These are phyloP conservation scores for Alloscopus bannaensis DNA, from an alignment of 2,888 invertebrate genomes.

Conservation along the genomic window DNA sequence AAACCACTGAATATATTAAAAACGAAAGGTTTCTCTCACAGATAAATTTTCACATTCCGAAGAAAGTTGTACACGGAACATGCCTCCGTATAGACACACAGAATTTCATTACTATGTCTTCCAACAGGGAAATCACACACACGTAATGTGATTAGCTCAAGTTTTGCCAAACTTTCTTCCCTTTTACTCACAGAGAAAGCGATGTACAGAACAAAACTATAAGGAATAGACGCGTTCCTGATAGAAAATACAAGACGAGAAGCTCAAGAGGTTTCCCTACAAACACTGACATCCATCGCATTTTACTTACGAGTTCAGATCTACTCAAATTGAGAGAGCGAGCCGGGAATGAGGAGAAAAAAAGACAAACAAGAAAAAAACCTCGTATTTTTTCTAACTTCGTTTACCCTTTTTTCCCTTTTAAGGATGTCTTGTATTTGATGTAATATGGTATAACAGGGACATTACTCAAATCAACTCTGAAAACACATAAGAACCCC, in stretches of 20 bases:
- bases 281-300: conserved; percentile 17
- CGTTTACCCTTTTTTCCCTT: conserved; percentile 7
- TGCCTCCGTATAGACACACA: background rate
- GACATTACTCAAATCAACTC: conserved; percentile 41
- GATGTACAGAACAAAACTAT: conserved; percentile 8
- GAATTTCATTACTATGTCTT: conserved; percentile 54
- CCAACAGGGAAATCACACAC: conserved; percentile 65
- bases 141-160: conserved; percentile 64
- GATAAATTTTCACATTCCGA: conserved; percentile 9
- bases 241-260: conserved; percentile 13
- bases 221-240: background rate
- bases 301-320: too few species aligned
- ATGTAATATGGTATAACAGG: conserved; percentile 36
- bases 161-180: conserved; percentile 62
- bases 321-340: too few species aligned
- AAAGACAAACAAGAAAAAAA: too few species aligned
- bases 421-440: background rate
- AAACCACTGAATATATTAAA: too few species aligned
- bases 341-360: too few species aligned
- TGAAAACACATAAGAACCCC: too few species aligned
- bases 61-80: background rate
- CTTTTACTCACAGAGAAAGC: conserved; percentile 34
- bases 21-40: too few species aligned
- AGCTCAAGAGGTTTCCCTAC: conserved; percentile 56
- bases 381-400: too few species aligned